phyloP scores from a whole-genome alignment of 2,888 invertebrate species.

The Xestia c-nigrum region DNA sequence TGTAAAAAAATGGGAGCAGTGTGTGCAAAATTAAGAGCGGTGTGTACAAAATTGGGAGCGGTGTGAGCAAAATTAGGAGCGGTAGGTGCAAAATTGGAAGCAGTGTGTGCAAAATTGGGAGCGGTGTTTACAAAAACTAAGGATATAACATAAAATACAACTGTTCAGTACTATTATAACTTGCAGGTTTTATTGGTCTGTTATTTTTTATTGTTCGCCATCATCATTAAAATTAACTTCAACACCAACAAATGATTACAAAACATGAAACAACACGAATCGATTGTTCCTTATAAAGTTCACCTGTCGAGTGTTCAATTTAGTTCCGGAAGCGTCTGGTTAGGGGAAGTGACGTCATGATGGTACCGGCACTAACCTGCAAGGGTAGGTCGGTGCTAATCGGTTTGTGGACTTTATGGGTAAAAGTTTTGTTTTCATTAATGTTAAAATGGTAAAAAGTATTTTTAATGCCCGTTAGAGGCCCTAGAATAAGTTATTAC shows the following conservation, averaged over 20 bases:
- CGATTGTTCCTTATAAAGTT: slow-evolving; percentile 46
- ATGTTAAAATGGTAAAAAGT: background rate
- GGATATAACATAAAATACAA: background rate
- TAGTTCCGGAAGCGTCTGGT: slow-evolving; percentile 66
- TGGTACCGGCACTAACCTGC: slow-evolving; percentile 29
- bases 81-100: background rate
- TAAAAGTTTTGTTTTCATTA: slow-evolving; percentile 13
- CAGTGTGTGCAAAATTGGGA: background rate
- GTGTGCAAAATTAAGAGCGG: background rate
- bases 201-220: slow-evolving; percentile 9
- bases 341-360: slow-evolving; percentile 63
- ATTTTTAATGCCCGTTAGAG: background rate
- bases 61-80: too few relatives aligned
- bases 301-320: slow-evolving; percentile 66
- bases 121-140: background rate
- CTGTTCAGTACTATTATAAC: background rate
- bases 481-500: background rate
- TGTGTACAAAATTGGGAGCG: background rate
- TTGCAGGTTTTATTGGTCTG: background rate
- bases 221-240: slow-evolving; percentile 38
- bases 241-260: slow-evolving; percentile 41
- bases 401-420: slow-evolving; percentile 34
- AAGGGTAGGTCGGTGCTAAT: slow-evolving; percentile 41
- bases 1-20: too few relatives aligned
- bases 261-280: slow-evolving; percentile 37